Evolutionary conservation across 2,797 vertebrate genomes (phyloP), one percentile per base, ranked within the genome.

Genomic region (Anabas testudineus): DNA sequence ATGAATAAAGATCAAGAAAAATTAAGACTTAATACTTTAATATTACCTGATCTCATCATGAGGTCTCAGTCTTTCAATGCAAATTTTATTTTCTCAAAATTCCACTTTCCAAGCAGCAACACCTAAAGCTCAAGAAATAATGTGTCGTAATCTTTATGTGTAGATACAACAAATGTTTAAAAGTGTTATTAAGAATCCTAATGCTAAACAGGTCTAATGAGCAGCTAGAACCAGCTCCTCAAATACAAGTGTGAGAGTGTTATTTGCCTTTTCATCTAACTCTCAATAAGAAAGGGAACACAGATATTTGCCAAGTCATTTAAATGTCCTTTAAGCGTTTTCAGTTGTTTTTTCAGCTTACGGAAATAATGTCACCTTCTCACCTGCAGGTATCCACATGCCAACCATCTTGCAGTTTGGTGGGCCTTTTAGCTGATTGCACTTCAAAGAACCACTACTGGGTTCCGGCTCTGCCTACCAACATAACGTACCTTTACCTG

Each of bases 401-500:
- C 18, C 26, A 24, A 16, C 47, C 71, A 15, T 26, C 3, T 2
- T 97, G 96, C 83, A 58, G 15, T 18, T 79, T 90, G 2, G 5
- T 71, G 0, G 81, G 64, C 1, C 77, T 0, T 0, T 5, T 52
- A 0, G 94, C 93, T 1, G 0, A 18, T 0, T 98, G 95, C 45
- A 0, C 1, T 2, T 22, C 0, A 7, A 85, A 74, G 70, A 59
- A 65, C n/a, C 91, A 93, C 58, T 71, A 36, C 22, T 75, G 80
- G 64, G 82, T 97, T 42, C 97, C 97, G 3, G 47, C 0, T 52
- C 90, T 98, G 49, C 94, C 92, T 12, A 45, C 48, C 8, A 67
- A 90, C 54, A 92, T 95, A 0, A 76, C 72, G 42, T 74, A 60
- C 26, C 84, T 97, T 46, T 82, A 89, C 45, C 85, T 98, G 21